Percentiles rank a stretch among this genome's conserved stretches.
Conservation (phyloP, 2,888 invertebrate species). For the Strigamia transsilvanica region DNA sequence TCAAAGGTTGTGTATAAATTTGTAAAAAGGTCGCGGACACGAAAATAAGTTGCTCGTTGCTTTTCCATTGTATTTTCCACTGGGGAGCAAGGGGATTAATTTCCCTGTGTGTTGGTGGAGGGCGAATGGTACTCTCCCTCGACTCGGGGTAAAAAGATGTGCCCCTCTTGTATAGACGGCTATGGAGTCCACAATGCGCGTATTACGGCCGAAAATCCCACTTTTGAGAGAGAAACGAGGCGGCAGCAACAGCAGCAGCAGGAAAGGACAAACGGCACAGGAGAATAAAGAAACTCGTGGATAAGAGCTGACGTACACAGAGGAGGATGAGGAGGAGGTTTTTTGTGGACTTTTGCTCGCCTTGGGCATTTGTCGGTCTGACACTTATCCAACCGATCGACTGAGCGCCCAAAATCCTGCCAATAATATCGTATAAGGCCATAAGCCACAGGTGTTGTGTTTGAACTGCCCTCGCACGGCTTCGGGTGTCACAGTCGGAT, state of each 20-base stretch:
- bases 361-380: constrained; percentile 46
- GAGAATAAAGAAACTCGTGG: constrained; percentile 38
- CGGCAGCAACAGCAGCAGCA: constrained; percentile 40
- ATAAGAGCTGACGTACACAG: constrained; percentile 39
- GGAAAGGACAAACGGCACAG: constrained; percentile 37
- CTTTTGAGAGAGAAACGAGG: constrained; percentile 31
- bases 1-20: not conserved
- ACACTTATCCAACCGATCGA: constrained; percentile 46
- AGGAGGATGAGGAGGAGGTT: constrained; percentile 34
- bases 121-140: constrained; percentile 48
- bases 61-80: constrained; percentile 8
- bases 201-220: constrained; percentile 47
- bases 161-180: constrained; percentile 49
- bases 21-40: constrained; percentile 21
- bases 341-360: constrained; percentile 41
- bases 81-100: constrained; percentile 45
- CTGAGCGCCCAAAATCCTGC: constrained; percentile 42
- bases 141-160: constrained; percentile 1
- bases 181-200: constrained; percentile 44
- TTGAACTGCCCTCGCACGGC: constrained; percentile 17
- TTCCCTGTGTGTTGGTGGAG: constrained; percentile 46
- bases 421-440: constrained; percentile 45
- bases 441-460: constrained; percentile 46
- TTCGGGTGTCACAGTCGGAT: constrained; percentile 29
- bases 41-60: constrained; percentile 37